A percentile compares a stretch with the other conserved stretches of the same genome.
phyloP scores from a whole-genome alignment of 2,888 invertebrate species.

The Kuschelorhynchus macadamiae region DNA sequence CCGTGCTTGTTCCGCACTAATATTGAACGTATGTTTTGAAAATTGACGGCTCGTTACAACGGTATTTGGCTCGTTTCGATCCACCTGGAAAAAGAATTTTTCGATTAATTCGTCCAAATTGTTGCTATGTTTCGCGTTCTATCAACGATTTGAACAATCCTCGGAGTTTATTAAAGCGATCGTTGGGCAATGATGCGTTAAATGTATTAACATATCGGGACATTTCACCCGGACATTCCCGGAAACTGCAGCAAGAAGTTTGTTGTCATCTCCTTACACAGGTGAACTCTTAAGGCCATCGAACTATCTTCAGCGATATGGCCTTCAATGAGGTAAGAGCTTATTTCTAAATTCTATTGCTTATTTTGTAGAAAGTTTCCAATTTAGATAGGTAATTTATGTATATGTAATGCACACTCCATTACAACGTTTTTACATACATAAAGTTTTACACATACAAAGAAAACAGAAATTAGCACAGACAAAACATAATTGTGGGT shows the following conservation, averaged over 20 bases:
- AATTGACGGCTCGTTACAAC: not conserved
- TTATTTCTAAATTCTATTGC: not conserved
- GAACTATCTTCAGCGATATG: constrained; percentile 76
- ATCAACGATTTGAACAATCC: constrained; percentile 7
- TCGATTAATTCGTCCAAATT: constrained; percentile 13
- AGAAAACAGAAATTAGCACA: too few relatives aligned
- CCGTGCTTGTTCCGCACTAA: too few relatives aligned
- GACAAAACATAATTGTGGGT: too few relatives aligned
- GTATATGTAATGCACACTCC: too few relatives aligned
- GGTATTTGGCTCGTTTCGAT: not conserved
- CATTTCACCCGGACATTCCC: constrained; percentile 14
- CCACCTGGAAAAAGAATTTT: constrained; percentile 9
- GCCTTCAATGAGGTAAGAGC: constrained; percentile 85
- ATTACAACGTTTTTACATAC: too few relatives aligned
- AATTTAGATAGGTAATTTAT: too few relatives aligned
- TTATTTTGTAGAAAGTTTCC: not conserved
- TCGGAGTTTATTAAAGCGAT: too few relatives aligned
- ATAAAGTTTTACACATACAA: too few relatives aligned
- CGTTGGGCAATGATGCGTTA: constrained; percentile 29
- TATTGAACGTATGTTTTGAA: too few relatives aligned
- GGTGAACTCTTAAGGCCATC: constrained; percentile 65
- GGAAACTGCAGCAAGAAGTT: too few relatives aligned
- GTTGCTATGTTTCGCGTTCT: too few relatives aligned
- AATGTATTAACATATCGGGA: constrained; percentile 5
- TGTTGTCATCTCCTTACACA: constrained; percentile 33